Base-by-base conservation (phyloP, 2,113 vertebrate genomes). In the Trematomus loennbergii region DNA sequence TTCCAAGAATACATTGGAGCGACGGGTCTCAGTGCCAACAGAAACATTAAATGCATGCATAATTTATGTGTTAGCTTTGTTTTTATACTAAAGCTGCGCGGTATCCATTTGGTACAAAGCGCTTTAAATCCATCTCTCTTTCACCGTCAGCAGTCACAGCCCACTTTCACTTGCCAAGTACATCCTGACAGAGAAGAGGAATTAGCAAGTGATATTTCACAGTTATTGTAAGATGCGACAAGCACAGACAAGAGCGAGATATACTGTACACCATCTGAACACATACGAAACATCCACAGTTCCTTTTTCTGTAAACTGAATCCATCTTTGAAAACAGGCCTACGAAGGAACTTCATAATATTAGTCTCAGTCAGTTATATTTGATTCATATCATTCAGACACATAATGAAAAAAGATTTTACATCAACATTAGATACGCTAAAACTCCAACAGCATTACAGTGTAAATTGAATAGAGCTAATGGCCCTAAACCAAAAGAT, bases 11-110 rank as follows among this genome's bases (percentile, higher is more conserved):
- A 17, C 57, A 36, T 79, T 57, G 36, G 54, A 63, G 63, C 12
- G 9, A 43, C 9, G 49, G 2, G 58, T 60, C 78, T 55, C 57
- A 17, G 29, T 40, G 64, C 71, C 70, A 66, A 36, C 2, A 3
- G 12, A 46, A 45, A 46, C 59, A 59, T 72, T 17, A 29, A 71
- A 81, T 8, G 53, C 66, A 78, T 86, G 73, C 76, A 84, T 91
- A 81, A 88, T 87, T 80, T 25, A 78, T 49, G 64, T 2, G 15
- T 62, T 70, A 55, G 66, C 57, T 83, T 75, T 89, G 63, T 77
- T 64, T 72, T 12, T 40, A 25, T 4, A 25, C 40, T 22, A 43
- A 73, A 40, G 82, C n/a, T 53, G 36, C 52, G 55, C 40, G 46
- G 17, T 80, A 77, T 67, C 64, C 63, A 40, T 71, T 82, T 43